phyloP scores from a whole-genome alignment of 2,113 vertebrate species.

The Rallus limicola region DNA sequence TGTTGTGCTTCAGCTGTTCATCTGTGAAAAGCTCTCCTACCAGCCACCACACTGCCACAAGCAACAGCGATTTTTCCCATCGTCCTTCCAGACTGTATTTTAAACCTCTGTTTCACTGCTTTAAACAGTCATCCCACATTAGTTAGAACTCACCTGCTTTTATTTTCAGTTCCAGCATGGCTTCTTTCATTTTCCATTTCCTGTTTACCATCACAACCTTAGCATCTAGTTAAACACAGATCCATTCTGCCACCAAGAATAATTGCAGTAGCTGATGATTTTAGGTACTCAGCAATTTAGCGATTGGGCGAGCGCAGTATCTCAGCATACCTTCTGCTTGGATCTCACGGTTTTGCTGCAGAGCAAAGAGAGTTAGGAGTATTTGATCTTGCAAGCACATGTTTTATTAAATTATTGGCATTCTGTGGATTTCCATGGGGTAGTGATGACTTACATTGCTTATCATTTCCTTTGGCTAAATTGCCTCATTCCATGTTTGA shows the following conservation, averaged over 20 bases:
- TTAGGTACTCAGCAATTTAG: conserved; percentile 23
- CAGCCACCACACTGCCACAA: background rate
- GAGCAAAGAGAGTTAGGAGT: background rate
- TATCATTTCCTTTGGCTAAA: conserved; percentile 19
- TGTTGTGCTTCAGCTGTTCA: background rate
- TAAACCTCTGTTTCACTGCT: background rate
- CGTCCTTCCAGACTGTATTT: background rate
- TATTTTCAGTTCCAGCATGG: background rate
- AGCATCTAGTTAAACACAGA: background rate
- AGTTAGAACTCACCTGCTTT: background rate
- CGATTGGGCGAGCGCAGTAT: background rate
- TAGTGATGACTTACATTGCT: background rate
- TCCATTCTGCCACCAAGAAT: background rate
- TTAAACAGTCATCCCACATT: background rate
- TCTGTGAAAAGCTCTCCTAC: background rate
- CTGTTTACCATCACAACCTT: background rate
- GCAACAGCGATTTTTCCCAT: background rate
- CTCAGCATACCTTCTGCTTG: conserved; percentile 41
- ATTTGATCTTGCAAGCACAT: conserved; percentile 14
- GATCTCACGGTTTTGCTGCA: background rate
- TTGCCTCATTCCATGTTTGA: conserved; percentile 5
- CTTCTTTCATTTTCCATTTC: background rate
- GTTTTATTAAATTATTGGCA: conserved; percentile 26
- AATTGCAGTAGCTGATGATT: conserved; percentile 2
- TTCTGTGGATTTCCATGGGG: conserved; percentile 23